phyloP scores from a whole-genome alignment of 2,797 vertebrate species.

The Alauda arvensis region DNA sequence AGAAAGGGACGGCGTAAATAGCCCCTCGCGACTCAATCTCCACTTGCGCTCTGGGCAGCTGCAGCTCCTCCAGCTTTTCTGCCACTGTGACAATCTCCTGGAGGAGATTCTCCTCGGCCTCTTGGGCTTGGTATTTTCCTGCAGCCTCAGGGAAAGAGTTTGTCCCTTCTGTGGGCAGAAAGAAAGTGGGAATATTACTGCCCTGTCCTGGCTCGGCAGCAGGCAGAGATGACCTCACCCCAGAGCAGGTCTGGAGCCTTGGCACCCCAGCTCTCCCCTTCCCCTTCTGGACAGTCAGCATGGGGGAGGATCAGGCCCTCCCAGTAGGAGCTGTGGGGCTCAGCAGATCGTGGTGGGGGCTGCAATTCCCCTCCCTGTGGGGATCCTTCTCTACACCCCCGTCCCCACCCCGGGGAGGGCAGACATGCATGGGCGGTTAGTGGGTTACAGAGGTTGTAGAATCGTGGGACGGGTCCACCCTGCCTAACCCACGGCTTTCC shows the following conservation, averaged over 20 bases:
- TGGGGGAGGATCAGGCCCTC: background rate
- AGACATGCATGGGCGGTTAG: background rate
- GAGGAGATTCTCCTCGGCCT: constrained; percentile 70
- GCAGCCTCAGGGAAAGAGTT: constrained; percentile 70
- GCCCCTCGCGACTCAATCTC: constrained; percentile 79
- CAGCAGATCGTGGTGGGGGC: rapidly evolving
- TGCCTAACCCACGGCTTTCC: background rate
- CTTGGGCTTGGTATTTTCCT: constrained; percentile 64
- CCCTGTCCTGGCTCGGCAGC: background rate
- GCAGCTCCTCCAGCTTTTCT: constrained; percentile 77
- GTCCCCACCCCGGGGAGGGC: background rate
- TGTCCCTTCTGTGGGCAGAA: constrained; percentile 61
- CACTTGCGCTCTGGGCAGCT: constrained; percentile 53
- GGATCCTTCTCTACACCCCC: background rate
- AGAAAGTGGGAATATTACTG: constrained; percentile 55
- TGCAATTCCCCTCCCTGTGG: background rate
- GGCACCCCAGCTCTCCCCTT: background rate
- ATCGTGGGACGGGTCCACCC: background rate
- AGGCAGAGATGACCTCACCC: background rate
- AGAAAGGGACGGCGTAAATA: constrained; percentile 72
- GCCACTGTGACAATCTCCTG: constrained; percentile 78
- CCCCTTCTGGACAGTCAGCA: background rate
- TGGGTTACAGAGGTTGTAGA: background rate
- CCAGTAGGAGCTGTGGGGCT: background rate
- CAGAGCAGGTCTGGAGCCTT: background rate